Base-by-base conservation (phyloP, 1,140 invertebrate genomes). In the Bacillus rossius region DNA sequence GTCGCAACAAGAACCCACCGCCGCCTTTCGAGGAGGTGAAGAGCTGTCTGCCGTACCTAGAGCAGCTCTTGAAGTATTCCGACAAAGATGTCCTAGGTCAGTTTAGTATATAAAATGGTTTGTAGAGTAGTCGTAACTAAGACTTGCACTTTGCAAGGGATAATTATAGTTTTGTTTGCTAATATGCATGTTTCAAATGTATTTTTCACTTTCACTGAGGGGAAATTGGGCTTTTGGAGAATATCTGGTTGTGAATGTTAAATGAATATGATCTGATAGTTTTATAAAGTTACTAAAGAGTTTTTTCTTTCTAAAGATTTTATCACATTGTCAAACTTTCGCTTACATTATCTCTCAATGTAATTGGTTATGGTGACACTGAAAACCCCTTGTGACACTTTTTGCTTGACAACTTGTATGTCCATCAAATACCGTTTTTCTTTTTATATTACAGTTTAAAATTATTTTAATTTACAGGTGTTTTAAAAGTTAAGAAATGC, bases 1-100 rank as follows among this genome's bases (percentile, higher is more conserved):
- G 92, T 70, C 84, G 94, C 43, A 91, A 92, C 69, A 96, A 97
- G 73, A 93, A 93, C 73, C 93, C 93, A 1, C 79, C 88, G 4
- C 89, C 91, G 45, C 78, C 85, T 40, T 88, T 91, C 61, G 82
- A 89, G 4, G 77, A 83, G 14, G 85, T 97, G 0, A 80, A 85
- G 66, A 80, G 84, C n/a, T 85, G 92, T 53, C 73, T 99, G 19
- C 91, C 92, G 0, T 82, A 86, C 16, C 77, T 99, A 1, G 83
- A 85, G 23, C 80, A 86, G 40, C 75, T 99, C 1, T 81, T 99
- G 50, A 78, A 81, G 52, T 82, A 86, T 62, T 65, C 71, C 0
- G 91, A 94, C 73, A 79, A 84, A 71, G 88, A 92, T 71, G 83
- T 93, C 8, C 69, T 91, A 66, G 84, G 53, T 55, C 42, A 55